Evolutionary conservation across 2,113 vertebrate species (phyloP).

Genomic region (Ophthalmolycus amberensis): DNA sequence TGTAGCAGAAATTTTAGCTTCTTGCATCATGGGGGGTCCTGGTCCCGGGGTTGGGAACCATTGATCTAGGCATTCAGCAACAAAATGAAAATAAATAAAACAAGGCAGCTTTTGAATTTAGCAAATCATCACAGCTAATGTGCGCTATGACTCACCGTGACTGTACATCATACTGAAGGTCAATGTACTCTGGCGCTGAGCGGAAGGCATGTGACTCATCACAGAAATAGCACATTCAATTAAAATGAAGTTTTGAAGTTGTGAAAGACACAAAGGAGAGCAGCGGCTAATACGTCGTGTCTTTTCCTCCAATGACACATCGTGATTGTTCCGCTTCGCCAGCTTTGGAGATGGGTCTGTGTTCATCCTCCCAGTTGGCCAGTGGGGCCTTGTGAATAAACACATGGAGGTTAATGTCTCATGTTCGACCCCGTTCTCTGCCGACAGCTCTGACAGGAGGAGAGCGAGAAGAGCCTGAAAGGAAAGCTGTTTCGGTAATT

Average conservation of each 20-base stretch:
- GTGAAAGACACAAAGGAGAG: constrained; percentile 67
- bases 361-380: constrained; percentile 72
- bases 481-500: constrained; percentile 69
- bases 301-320: constrained; percentile 69
- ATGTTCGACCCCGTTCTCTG: constrained; percentile 58
- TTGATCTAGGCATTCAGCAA: neutral
- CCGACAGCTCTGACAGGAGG: constrained; percentile 75
- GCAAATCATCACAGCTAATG: constrained; percentile 56
- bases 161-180: constrained; percentile 70
- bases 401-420: constrained; percentile 75
- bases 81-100: constrained; percentile 8
- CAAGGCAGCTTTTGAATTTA: constrained; percentile 47
- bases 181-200: constrained; percentile 52
- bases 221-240: constrained; percentile 69
- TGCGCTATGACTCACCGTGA: constrained; percentile 72
- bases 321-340: constrained; percentile 69
- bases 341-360: constrained; percentile 63
- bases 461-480: constrained; percentile 62
- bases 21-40: neutral
- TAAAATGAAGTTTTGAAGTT: constrained; percentile 64
- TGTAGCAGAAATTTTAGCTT: neutral
- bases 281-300: constrained; percentile 58
- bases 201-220: constrained; percentile 69
- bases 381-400: constrained; percentile 74
- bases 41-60: neutral